Evolutionary conservation across 2,888 invertebrate genomes (phyloP).

Genomic region (Resseliella maxima): DNA sequence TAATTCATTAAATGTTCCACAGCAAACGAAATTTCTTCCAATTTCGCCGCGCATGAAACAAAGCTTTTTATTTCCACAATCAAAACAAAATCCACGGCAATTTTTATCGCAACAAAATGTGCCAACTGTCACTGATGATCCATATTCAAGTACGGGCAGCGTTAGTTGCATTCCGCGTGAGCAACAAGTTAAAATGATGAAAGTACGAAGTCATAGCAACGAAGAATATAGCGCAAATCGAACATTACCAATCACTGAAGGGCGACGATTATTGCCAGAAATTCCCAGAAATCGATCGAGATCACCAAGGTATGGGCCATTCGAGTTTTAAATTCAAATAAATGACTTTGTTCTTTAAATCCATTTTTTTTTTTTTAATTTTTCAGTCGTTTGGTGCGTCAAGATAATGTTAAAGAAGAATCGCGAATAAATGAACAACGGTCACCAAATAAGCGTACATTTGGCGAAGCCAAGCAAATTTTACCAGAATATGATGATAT

Average conservation of each 20-base stretch:
- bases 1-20: constrained; percentile 65
- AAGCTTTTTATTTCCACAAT: constrained; percentile 66
- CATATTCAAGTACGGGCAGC: constrained; percentile 64
- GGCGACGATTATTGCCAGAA: constrained; percentile 65
- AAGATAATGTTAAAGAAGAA: constrained; percentile 66
- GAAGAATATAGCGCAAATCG: constrained; percentile 66
- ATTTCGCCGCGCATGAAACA: constrained; percentile 66
- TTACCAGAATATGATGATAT: constrained; percentile 63
- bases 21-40: constrained; percentile 65
- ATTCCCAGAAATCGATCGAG: constrained; percentile 64
- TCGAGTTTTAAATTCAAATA: background rate
- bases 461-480: constrained; percentile 66
- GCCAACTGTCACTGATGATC: constrained; percentile 65
- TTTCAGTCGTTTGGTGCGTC: constrained; percentile 64
- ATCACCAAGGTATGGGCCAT: constrained; percentile 61
- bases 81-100: constrained; percentile 63
- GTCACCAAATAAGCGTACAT: constrained; percentile 62
- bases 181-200: constrained; percentile 66
- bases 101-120: constrained; percentile 67
- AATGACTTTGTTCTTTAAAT: background rate
- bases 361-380: background rate
- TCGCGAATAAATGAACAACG: constrained; percentile 57
- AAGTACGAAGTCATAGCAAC: constrained; percentile 67
- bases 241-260: constrained; percentile 61
- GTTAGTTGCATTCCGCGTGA: constrained; percentile 60